These are phyloP conservation scores for Copidosoma floridanum DNA, from an alignment of 1,140 invertebrate genomes.

Conservation along the genomic window DNA sequence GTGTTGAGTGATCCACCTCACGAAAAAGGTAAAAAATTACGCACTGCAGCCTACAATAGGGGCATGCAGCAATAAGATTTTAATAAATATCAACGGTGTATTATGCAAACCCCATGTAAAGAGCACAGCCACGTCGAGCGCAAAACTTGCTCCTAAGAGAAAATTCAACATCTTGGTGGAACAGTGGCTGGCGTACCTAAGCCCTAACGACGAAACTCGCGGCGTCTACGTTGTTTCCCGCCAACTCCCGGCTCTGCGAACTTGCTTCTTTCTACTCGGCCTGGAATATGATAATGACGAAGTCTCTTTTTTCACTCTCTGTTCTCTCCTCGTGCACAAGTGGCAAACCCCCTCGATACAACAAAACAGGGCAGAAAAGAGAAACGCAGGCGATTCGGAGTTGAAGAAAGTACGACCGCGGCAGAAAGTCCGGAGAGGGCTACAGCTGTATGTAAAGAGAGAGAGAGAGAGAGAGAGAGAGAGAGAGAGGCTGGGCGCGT, in stretches of 20 bases:
- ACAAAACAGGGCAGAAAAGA: too few species aligned
- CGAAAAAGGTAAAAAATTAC: too few species aligned
- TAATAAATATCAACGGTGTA: not conserved
- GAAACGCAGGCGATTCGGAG: too few species aligned
- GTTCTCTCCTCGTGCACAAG: not conserved
- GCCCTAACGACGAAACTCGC: constrained; percentile 44
- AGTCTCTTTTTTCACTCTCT: constrained; percentile 11
- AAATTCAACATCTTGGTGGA: too few species aligned
- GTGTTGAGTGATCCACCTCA: too few species aligned
- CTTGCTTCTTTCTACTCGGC: constrained; percentile 32
- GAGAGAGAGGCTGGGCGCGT: not conserved
- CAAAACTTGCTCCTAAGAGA: not conserved
- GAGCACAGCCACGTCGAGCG: not conserved
- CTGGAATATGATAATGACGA: constrained; percentile 41
- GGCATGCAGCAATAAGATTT: too few species aligned
- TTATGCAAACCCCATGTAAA: not conserved
- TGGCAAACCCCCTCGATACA: too few species aligned
- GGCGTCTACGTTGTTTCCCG: constrained; percentile 41
- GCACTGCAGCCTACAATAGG: too few species aligned
- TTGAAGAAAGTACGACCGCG: too few species aligned
- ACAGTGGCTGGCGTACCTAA: not conserved
- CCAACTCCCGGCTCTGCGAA: constrained; percentile 34
- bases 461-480: not conserved
- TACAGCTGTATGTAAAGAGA: not conserved
- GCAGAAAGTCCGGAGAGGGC: not conserved